Evolutionary conservation across 2,113 vertebrate species (phyloP), one percentile per base, ranked within the genome.

Genomic region (Coturnix japonica): DNA sequence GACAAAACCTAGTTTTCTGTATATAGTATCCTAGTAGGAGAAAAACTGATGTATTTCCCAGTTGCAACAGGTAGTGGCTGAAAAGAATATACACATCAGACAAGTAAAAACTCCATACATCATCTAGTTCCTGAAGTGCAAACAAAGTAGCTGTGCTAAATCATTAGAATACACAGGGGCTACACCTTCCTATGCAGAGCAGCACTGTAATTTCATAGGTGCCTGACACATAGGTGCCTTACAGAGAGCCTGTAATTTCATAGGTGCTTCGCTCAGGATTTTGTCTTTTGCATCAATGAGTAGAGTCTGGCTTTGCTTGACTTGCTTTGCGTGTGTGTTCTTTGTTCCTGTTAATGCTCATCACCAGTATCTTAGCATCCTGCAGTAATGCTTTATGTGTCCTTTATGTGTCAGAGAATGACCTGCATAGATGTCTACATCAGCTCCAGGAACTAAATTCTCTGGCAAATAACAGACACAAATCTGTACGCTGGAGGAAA

Each of bases 41-140:
- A 74, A 75, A 77, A 70, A 44, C 41, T 80, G 85, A 66, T 17
- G 10, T 54, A 54, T 90, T 85, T 91, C 60, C 37, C 44, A 17
- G 54, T 43, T 83, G 41, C 41, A 80, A 61, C 8, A 80, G 60
- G 23, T 53, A 90, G 35, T 85, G 59, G 9, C 16, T 80, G 67
- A 19, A 85, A 53, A 67, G 20, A 73, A 85, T 60, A 63, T 33
- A 35, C 2, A 37, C 64, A 57, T 41, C 11, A 54, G 67, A 37
- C 33, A 74, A 85, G 75, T 66, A 91, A 82, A 93, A 85, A n/a
- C 82, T 90, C 69, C 31, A 86, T 71, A 77, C 13, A 77, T 94
- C 72, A 82, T 77, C 91, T 54, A 77, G 51, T 63, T 88, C 37
- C 80, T 33, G 28, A 81, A 81, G 84, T 59, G 89, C 66, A 71